Base-by-base conservation (phyloP, 2,888 invertebrate genomes). In the Dryomyza anilis region DNA sequence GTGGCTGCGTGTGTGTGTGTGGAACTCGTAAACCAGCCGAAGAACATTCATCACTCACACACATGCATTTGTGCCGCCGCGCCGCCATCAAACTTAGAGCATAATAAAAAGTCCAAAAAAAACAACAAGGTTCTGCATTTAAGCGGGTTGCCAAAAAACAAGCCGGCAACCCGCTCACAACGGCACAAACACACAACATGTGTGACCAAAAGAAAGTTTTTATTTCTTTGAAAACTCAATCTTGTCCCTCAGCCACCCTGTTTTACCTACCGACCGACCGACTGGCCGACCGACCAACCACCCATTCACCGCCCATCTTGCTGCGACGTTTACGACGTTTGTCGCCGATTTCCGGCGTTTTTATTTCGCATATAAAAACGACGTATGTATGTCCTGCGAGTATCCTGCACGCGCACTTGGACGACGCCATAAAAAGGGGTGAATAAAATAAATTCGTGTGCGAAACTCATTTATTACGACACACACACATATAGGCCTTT, bases 351-450 rank as follows among this genome's bases (percentile, higher is more conserved):
- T 61, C 53, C 61, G 61, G 43, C 39, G 10, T 58, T 63, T 58
- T 39, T 60, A 56, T 19, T 46, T 39, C 45, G 25, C 43, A 43
- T 36, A 52, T 30, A 48, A 46, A 30, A 46, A 30, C 48, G 25
- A 50, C 39, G 45, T 48, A 23, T 19, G 36, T 14, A 14, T 30
- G 29, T 46, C 48, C 27, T 58, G 19, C 23, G 23, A 50, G 14
- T 21, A 23, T 23, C 48, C 8, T 7, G 48, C 21, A 55, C 36
- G 55, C 21, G 19, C 3, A 21, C 55, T 14, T 23, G 6, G 36
- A 19, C 53, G 3, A 19, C 55, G 36, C 27, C 55, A 66, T 66
- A 63, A 63, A 66, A 66, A 66, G 66, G 66, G 66, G 66, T 66
- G 62, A 62, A 63, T 53, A 52, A 43, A 53, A n/a, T n/a, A n/a